Conservation (phyloP, 1,140 invertebrate genomes). For the Ridgeia piscesae region DNA sequence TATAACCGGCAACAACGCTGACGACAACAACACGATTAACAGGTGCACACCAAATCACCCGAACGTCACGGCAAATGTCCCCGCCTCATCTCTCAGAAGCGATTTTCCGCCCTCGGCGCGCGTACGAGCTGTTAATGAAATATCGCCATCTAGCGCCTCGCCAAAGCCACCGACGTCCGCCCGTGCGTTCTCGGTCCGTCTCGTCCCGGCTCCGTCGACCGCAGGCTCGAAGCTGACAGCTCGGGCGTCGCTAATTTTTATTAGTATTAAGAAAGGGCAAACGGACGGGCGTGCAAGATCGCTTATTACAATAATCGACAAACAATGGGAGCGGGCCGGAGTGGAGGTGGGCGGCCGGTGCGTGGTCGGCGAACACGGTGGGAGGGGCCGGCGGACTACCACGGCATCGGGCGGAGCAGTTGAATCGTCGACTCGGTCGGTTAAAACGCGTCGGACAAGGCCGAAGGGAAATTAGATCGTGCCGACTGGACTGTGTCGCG, state of each 20-base stretch:
- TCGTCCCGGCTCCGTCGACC: neutral
- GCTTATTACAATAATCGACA: conserved; percentile 6
- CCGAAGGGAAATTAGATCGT: neutral
- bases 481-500: neutral
- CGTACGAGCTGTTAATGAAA: neutral
- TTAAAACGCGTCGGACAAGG: neutral
- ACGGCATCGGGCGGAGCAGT: neutral
- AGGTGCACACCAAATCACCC: neutral
- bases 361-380: neutral
- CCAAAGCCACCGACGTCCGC: neutral
- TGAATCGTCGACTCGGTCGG: neutral
- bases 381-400: neutral
- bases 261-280: neutral
- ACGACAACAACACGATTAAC: neutral
- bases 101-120: neutral
- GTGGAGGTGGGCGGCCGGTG: neutral
- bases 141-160: neutral
- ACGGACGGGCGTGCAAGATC: neutral
- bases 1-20: neutral
- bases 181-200: too few species aligned
- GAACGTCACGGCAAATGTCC: neutral
- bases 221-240: neutral
- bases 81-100: neutral
- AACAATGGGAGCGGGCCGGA: neutral
- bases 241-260: neutral